Percentiles rank a stretch among this genome's conserved stretches.
phyloP scores from a whole-genome alignment of 2,797 vertebrate species.

The Pseudochirops cupreus region DNA sequence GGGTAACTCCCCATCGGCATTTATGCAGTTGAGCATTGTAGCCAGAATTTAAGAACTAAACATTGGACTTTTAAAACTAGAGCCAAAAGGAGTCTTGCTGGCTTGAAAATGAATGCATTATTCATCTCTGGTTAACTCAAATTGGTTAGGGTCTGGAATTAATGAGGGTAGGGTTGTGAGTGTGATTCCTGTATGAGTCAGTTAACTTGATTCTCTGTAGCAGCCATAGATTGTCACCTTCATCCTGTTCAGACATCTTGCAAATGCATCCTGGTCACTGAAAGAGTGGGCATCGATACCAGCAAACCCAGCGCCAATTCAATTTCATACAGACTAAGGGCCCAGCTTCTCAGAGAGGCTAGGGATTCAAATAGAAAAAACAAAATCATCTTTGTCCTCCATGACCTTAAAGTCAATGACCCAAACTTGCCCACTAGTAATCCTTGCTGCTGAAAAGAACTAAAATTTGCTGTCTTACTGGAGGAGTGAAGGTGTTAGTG shows the following conservation, averaged over 20 bases:
- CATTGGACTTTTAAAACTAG: not conserved
- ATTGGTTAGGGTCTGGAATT: not conserved
- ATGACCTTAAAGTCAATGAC: not conserved
- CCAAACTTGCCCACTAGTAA: not conserved
- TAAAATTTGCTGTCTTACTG: not conserved
- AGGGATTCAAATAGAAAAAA: not conserved
- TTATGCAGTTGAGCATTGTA: conserved; percentile 8
- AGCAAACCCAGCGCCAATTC: not conserved
- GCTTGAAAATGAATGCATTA: conserved; percentile 1
- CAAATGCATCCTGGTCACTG: not conserved
- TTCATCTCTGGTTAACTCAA: not conserved
- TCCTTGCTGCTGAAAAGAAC: not conserved
- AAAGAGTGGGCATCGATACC: not conserved
- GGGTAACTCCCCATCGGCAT: not conserved
- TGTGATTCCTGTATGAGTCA: not conserved
- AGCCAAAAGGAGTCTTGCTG: not conserved
- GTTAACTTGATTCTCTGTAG: not conserved
- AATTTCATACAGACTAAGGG: not conserved
- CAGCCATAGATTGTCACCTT: not conserved
- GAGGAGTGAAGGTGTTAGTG: not conserved
- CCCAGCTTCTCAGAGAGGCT: not conserved
- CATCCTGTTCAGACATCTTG: not conserved
- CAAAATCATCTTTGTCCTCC: not conserved
- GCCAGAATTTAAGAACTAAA: conserved; percentile 5
- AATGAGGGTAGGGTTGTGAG: not conserved